Evolutionary conservation across 2,113 vertebrate genomes (phyloP), one percentile per base, ranked within the genome.

Genomic region (Galeopterus variegatus): DNA sequence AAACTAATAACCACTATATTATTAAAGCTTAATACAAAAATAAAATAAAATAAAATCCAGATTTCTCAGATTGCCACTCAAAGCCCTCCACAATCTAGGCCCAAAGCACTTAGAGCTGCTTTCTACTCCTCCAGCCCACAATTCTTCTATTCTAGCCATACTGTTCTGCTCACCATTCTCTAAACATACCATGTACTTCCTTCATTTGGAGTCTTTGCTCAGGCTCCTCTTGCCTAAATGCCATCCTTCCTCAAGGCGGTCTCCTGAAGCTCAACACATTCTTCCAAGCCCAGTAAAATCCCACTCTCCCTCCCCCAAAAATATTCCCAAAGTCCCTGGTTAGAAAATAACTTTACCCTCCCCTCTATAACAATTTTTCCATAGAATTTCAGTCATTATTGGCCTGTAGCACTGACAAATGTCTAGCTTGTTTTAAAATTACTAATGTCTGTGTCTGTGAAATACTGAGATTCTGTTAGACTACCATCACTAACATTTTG

Each of bases 21-120:
- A 82, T 28, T 56, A n/a, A 94, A 79, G 50, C 86, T 85, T 82
- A 89, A 82, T 45, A 31, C 54, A 90, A 84, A 97, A 95, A 92
- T 33, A 97, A 94, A 94, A 82, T 83, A 69, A 8, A 36, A 10
- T 83, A 33, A 94, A 93, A 93, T 70, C 52, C 6, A 70, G 36
- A 79, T 64, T 94, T 92, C 65, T 93, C 48, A 82, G 12, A 41
- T 54, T 86, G 50, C 67, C 64, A 93, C 45, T 73, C 54, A 73
- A 90, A 88, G 52, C 15, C 21, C 52, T 41, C 48, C 75, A 84
- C 13, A 94, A 77, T 21, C 52, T 54, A 84, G 48, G 26, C 54
- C 85, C 65, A 90, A 96, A 77, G 12, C 24, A 62, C 84, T 48
- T 19, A 23, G 15, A 84, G 23, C 17, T 24, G 41, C 28, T 81